Percentiles rank a stretch among this genome's conserved stretches.
phyloP scores from a whole-genome alignment of 2,113 vertebrate genomes.

The Albula goreensis region DNA sequence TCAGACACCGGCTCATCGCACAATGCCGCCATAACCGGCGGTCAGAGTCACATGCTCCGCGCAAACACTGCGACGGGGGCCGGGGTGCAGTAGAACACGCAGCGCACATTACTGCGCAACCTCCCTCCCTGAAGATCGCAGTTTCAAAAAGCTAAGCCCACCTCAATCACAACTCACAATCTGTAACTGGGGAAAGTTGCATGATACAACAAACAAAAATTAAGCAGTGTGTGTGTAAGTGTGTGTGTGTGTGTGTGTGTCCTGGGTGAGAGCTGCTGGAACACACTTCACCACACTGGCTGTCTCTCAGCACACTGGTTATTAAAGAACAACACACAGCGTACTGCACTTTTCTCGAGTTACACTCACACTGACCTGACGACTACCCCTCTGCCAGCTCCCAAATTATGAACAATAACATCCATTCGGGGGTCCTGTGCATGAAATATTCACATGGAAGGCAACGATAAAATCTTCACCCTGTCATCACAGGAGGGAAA shows the following conservation, averaged over 20 bases:
- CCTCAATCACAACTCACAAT: conserved; percentile 28
- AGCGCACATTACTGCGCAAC: conserved; percentile 15
- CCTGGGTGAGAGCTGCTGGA: neutral
- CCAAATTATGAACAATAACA: neutral
- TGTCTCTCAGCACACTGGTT: neutral
- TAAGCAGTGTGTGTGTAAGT: neutral
- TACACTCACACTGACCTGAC: neutral
- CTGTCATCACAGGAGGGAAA: neutral
- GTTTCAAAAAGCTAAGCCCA: conserved; percentile 28
- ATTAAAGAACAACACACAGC: neutral
- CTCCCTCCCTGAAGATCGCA: neutral
- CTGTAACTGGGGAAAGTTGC: conserved; percentile 21
- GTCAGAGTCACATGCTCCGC: neutral
- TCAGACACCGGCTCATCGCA: neutral
- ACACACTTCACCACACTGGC: neutral
- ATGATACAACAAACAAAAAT: neutral
- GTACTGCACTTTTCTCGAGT: neutral
- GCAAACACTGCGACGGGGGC: neutral
- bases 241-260: no score
- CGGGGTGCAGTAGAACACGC: neutral
- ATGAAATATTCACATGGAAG: conserved; percentile 1
- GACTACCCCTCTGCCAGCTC: neutral
- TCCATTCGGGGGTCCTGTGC: neutral
- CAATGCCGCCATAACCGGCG: neutral
- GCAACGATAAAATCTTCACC: neutral